phyloP scores from a whole-genome alignment of 2,113 vertebrate genomes.

The Ciconia maguari region DNA sequence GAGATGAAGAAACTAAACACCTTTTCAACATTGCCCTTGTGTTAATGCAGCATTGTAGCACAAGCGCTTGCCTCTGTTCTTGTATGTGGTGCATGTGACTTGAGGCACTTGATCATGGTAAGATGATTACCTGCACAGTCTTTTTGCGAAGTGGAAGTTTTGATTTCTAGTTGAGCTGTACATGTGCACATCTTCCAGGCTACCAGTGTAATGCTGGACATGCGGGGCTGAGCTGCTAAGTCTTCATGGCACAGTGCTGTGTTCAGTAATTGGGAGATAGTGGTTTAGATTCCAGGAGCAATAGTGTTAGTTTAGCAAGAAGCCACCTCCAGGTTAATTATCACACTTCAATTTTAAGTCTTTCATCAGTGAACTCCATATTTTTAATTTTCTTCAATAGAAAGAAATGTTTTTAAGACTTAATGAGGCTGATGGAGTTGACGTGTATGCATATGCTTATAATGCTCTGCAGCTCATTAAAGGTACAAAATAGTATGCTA shows the following conservation, averaged over 20 bases:
- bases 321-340: not conserved
- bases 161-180: not conserved
- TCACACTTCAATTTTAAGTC: not conserved
- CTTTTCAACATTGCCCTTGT: not conserved
- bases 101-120: not conserved
- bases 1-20: not conserved
- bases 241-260: not conserved
- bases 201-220: not conserved
- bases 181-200: accelerated
- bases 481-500: not conserved
- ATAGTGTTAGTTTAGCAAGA: not conserved
- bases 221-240: not conserved
- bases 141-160: not conserved
- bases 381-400: not conserved
- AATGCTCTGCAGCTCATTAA: not conserved
- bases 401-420: not conserved
- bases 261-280: not conserved
- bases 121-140: not conserved
- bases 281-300: not conserved
- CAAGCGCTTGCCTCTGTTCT: not conserved
- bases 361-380: not conserved
- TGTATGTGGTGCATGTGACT: accelerated
- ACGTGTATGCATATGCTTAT: accelerated
- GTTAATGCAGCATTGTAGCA: accelerated
- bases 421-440: not conserved